Evolutionary conservation across 2,113 vertebrate species (phyloP), one percentile per base, ranked within the genome.

Genomic region (Egretta garzetta): DNA sequence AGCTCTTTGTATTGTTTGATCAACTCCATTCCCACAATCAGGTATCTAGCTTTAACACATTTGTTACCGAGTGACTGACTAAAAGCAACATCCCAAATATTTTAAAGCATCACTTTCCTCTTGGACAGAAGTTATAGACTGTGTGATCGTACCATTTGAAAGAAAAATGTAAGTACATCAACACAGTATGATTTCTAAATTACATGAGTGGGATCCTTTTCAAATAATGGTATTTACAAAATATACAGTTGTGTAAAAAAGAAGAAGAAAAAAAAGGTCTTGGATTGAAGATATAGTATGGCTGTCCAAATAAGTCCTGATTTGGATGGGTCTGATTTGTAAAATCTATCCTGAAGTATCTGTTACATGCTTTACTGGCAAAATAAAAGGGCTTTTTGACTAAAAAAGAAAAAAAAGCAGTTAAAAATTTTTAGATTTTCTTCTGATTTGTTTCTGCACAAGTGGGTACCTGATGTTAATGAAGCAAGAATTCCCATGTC

Each of bases 351-450:
- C 15, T 41, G n/a, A 75, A 80, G 17, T 6, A 35, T n/a, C 22
- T 35, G 14, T 47, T 74, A 12, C 10, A 64, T 1, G 13, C 2
- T 84, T 87, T 58, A 0, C 16, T 74, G 30, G 6, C 9, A 75
- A 90, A 20, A 72, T 8, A 35, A 58, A 79, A 41, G 1, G 7
- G 17, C 2, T 9, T 33, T 64, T 72, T 49, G 0, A 15, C 35
- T 47, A 35, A 1, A 7, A 13, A 21, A 52, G 35, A 11, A 35
- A 47, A 47, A 14, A 53, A 30, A 1, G 0, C 2, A 24, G 4
- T 15, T 82, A n/a, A 27, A 55, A 19, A 2, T 13, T 6, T 91
- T 4, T 39, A 32, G 9, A 8, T 70, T 50, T 75, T 50, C 3
- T 3, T 81, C 18, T 47, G 24, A 27, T 60, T 35, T 83, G 0